Evolutionary conservation across 2,888 invertebrate species (phyloP), one percentile per base, ranked within the genome.

Genomic region (Andrena fulva): DNA sequence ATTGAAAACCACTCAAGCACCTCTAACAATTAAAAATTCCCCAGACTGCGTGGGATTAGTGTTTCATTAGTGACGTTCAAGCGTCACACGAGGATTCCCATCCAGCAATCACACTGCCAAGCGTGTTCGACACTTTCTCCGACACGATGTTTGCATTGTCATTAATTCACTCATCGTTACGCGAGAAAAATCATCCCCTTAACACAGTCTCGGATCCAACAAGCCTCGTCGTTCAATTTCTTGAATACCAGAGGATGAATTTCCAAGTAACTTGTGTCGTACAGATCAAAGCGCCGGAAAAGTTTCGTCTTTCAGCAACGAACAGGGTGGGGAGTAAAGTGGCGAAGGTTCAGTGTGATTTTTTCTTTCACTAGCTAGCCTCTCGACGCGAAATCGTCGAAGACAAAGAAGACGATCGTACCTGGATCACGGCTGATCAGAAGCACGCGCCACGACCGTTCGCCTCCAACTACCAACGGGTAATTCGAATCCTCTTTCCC

Each of bases 401-500:
- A 48, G n/a, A 52, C 24, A 10, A 27, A 31, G 8, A 42, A 24
- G 27, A 20, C 48, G 20, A 63, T 64, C 42, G 70, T 77, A 74
- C 76, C 73, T 74, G 70, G 54, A 52, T 62, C 59, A 42, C 71
- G 48, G 33, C 31, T 72, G 66, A 67, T 66, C n/a, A 62, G 77
- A 77, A 70, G 69, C 84, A 70, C 69, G 67, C 80, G 76, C 64
- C 62, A 69, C 77, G 77, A 69, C 60, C 64, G 80, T 33, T 76
- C 52, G 77, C 8, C 31, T 82, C 73, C 50, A 71, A 89, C 88
- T 90, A 83, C 74, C 68, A 74, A 71, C 33, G 24, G 59, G 42
- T 52, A 73, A 77, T 77, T 74, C 27, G 67, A 79, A 82, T 74
- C 75, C 82, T 62, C 82, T 31, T 79, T 75, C 77, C 74, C 77